Evolutionary conservation across 2,113 vertebrate species (phyloP).

Genomic region (Eulacestoma nigropectus): DNA sequence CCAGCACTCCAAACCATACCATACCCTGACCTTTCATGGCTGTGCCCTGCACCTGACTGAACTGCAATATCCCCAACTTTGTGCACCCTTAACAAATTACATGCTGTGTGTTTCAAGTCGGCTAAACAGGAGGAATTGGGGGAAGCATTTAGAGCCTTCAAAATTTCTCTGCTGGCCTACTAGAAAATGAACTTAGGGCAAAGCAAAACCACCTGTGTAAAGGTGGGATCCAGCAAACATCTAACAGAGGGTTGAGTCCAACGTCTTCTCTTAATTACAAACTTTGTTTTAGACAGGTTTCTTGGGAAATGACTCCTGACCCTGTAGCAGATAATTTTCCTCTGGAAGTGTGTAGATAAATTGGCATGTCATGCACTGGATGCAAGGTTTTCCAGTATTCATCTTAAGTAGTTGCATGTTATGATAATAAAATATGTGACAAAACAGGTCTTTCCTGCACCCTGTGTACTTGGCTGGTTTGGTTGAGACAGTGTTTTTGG

Average conservation of each 20-base stretch:
- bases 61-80: not conserved
- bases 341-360: not conserved
- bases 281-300: not conserved
- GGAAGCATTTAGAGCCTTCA: not conserved
- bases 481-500: not conserved
- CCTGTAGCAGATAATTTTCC: not conserved
- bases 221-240: not conserved
- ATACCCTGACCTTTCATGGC: not conserved
- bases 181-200: not conserved
- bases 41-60: not conserved
- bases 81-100: not conserved
- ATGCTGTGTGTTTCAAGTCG: not conserved
- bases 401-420: rapidly evolving
- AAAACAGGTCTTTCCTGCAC: not conserved
- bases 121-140: not conserved
- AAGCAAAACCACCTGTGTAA: not conserved
- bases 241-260: not conserved
- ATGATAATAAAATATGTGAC: not conserved
- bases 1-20: not conserved
- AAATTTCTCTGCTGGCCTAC: not conserved
- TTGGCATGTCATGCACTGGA: not conserved
- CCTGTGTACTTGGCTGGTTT: not conserved
- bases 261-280: not conserved
- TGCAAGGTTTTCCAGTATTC: not conserved
- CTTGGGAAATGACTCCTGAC: not conserved